Evolutionary conservation across 2,888 invertebrate species (phyloP).

Genomic region (Lasioglossum pauxillum): DNA sequence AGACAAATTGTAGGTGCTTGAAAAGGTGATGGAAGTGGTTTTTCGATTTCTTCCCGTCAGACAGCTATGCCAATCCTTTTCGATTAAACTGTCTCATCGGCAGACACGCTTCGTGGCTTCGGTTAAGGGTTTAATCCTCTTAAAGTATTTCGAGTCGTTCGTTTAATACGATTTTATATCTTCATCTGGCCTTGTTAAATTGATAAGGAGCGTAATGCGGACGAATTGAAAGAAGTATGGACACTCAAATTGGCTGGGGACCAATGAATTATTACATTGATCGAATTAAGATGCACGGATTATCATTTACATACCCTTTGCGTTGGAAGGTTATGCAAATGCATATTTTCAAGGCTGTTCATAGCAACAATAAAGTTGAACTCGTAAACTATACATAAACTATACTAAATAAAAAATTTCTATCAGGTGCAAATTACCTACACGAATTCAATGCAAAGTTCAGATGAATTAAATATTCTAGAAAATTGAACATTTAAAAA

Average conservation of each 20-base stretch:
- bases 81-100: slow-evolving; percentile 57
- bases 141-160: slow-evolving; percentile 35
- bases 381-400: no score
- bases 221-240: neutral
- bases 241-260: neutral
- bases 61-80: slow-evolving; percentile 31
- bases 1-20: slow-evolving; percentile 61
- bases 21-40: slow-evolving; percentile 57
- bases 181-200: neutral
- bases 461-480: neutral
- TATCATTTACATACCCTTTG: no score
- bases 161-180: slow-evolving; percentile 32
- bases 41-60: slow-evolving; percentile 38
- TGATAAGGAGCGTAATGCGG: neutral
- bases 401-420: no score
- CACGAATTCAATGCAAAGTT: no score
- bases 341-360: no score
- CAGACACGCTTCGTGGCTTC: slow-evolving; percentile 34
- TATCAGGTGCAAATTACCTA: no score
- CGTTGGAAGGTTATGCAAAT: no score
- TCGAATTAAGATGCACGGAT: neutral
- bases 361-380: no score
- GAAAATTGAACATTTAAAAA: neutral
- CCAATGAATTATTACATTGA: neutral
- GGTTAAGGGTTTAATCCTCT: slow-evolving; percentile 61